Conservation (phyloP, 37 sponge, comb jelly and placozoan genomes). For the Crambe crambe region DNA sequence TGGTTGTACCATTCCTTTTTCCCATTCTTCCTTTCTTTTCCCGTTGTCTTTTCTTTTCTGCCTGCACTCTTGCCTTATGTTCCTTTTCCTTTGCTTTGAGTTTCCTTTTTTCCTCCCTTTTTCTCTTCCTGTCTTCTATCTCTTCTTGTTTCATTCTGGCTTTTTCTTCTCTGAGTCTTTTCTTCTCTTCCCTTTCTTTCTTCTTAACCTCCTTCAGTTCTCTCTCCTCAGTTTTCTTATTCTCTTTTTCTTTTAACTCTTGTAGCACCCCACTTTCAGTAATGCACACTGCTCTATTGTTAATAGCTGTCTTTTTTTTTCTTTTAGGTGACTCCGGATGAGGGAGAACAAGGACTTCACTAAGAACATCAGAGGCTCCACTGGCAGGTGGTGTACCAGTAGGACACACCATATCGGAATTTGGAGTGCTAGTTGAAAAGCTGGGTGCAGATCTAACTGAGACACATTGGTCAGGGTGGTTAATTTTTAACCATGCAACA, state of each 20-base stretch:
- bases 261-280: slow-evolving; percentile 25
- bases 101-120: neutral
- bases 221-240: neutral
- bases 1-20: neutral
- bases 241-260: neutral
- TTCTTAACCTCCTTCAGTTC: neutral
- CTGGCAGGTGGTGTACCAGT: neutral
- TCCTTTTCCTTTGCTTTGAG: neutral
- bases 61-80: neutral
- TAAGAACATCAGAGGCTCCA: slow-evolving; percentile 9
- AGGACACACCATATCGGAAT: neutral
- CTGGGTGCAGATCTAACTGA: neutral
- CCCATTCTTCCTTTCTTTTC: neutral
- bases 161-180: neutral
- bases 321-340: slow-evolving; percentile 16
- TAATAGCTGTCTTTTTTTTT: slow-evolving; percentile 32
- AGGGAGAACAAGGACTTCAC: slow-evolving; percentile 25
- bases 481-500: slow-evolving; percentile 31
- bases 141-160: neutral
- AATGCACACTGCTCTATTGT: slow-evolving; percentile 46
- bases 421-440: neutral
- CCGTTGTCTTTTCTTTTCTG: neutral
- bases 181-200: neutral
- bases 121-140: neutral
- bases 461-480: slow-evolving; percentile 31